phyloP scores from a whole-genome alignment of 2,113 vertebrate species.

The Austrofundulus limnaeus region DNA sequence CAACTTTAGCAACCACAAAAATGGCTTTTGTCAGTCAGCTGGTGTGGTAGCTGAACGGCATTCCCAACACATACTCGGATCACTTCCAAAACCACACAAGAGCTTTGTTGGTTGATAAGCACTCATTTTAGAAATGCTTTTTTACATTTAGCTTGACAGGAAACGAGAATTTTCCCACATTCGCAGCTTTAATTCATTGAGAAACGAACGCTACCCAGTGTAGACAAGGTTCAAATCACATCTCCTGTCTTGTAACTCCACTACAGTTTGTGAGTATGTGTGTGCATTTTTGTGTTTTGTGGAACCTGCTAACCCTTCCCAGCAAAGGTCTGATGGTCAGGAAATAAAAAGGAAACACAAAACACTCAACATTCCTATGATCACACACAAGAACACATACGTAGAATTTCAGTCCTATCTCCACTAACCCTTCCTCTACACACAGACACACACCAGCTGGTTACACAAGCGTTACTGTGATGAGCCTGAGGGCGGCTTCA shows the following conservation, averaged over 20 bases:
- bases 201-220: neutral
- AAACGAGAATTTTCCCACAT: too few relatives aligned
- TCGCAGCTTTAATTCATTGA: too few relatives aligned
- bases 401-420: slow-evolving; percentile 3
- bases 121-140: too few relatives aligned
- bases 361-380: slow-evolving; percentile 61
- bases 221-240: slow-evolving; percentile 12
- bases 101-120: too few relatives aligned
- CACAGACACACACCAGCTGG: slow-evolving; percentile 25
- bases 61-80: too few relatives aligned
- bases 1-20: too few relatives aligned
- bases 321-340: slow-evolving; percentile 44
- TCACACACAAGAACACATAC: slow-evolving; percentile 46
- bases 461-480: slow-evolving; percentile 56
- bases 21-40: too few relatives aligned
- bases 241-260: neutral
- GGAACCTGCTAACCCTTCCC: slow-evolving; percentile 45
- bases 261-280: neutral
- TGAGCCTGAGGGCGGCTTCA: slow-evolving; percentile 55
- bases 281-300: slow-evolving; percentile 19
- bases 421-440: slow-evolving; percentile 17
- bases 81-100: too few relatives aligned
- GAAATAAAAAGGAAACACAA: slow-evolving; percentile 53
- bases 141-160: too few relatives aligned
- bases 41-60: too few relatives aligned